Percentiles rank a stretch among this genome's conserved stretches.
These are phyloP conservation scores for Sisor rabdophorus DNA, from an alignment of 2,113 vertebrate genomes.

Conservation along the genomic window DNA sequence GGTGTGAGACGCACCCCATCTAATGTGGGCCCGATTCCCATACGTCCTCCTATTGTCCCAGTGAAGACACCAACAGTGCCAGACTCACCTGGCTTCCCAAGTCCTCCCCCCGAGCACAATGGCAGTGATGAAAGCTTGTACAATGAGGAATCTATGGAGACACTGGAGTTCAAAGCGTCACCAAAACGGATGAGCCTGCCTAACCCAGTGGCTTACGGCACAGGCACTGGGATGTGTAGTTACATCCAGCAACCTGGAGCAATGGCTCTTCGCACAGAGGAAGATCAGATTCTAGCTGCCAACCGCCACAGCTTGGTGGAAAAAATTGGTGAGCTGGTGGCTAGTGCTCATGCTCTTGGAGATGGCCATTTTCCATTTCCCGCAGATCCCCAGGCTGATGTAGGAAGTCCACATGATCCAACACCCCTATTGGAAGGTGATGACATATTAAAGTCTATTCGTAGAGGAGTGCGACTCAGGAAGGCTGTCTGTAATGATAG, in stretches of 20 bases:
- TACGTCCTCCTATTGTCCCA: slow-evolving; percentile 88
- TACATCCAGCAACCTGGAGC: slow-evolving; percentile 62
- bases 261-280: slow-evolving; percentile 63
- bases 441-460: slow-evolving; percentile 93
- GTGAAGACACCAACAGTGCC: slow-evolving; percentile 92
- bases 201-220: slow-evolving; percentile 77
- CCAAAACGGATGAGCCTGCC: slow-evolving; percentile 90
- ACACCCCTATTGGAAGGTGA: slow-evolving; percentile 64
- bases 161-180: slow-evolving; percentile 80
- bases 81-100: slow-evolving; percentile 70
- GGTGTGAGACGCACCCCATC: slow-evolving; percentile 88
- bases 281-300: slow-evolving; percentile 84
- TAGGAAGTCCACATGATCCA: slow-evolving; percentile 30
- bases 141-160: slow-evolving; percentile 62
- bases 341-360: slow-evolving; percentile 85
- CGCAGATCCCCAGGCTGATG: slow-evolving; percentile 26
- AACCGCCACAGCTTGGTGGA: slow-evolving; percentile 96
- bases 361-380: slow-evolving; percentile 93
- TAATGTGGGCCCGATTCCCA: slow-evolving; percentile 89
- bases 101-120: slow-evolving; percentile 67
- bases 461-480: slow-evolving; percentile 87
- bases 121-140: slow-evolving; percentile 88
- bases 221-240: slow-evolving; percentile 58
- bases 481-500: slow-evolving; percentile 90
- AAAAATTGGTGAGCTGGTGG: slow-evolving; percentile 96